These are phyloP conservation scores for Zelleria hepariella DNA, from an alignment of 2,888 invertebrate species.

Conservation along the genomic window DNA sequence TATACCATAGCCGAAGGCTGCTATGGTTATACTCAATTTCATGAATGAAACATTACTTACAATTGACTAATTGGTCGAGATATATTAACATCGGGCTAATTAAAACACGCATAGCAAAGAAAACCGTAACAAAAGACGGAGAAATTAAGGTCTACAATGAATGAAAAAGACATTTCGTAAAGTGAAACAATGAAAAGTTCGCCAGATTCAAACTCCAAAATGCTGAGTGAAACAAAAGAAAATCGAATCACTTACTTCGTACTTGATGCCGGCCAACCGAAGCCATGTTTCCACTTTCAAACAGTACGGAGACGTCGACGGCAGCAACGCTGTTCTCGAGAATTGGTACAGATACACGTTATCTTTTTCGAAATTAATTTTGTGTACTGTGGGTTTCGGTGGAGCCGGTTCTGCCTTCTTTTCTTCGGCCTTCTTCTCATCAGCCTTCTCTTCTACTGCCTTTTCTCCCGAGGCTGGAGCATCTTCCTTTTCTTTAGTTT, in stretches of 20 bases:
- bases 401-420: conserved; percentile 76
- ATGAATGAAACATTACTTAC: neutral
- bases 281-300: conserved; percentile 98
- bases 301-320: conserved; percentile 93
- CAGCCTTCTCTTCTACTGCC: conserved; percentile 50
- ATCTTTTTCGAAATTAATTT: conserved; percentile 91
- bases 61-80: neutral
- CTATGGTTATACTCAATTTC: neutral
- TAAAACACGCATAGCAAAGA: neutral
- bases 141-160: neutral
- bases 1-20: too few species aligned
- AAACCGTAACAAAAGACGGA: neutral
- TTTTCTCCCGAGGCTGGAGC: conserved; percentile 58
- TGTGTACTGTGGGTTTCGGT: conserved; percentile 87
- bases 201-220: conserved; percentile 12
- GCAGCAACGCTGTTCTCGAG: conserved; percentile 89
- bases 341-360: conserved; percentile 95
- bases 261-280: conserved; percentile 90
- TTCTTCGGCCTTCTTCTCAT: conserved; percentile 53
- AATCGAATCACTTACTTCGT: conserved; percentile 81
- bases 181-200: conserved; percentile 13
- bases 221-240: neutral
- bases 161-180: neutral
- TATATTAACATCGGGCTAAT: neutral
- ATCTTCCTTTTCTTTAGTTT: conserved; percentile 48